These are phyloP conservation scores for Paraescarpia echinospica DNA, from an alignment of 1,140 invertebrate genomes.

Conservation along the genomic window DNA sequence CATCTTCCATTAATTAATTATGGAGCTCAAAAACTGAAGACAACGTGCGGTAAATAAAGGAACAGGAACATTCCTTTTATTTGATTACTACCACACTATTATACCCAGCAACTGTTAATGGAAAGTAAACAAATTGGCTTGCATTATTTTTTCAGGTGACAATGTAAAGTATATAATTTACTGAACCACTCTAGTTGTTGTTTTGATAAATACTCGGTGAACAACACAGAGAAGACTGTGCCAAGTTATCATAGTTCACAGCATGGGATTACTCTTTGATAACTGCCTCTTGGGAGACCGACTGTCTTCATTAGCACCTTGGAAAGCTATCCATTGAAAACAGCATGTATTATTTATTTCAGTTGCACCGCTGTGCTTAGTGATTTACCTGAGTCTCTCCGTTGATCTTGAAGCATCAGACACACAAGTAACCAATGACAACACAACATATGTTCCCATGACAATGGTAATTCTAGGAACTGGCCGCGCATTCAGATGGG, in stretches of 20 bases:
- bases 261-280: neutral
- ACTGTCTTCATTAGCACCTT: constrained; percentile 12
- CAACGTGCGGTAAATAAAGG: too few relatives aligned
- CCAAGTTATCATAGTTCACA: neutral
- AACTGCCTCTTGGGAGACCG: neutral
- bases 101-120: neutral
- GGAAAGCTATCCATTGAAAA: constrained; percentile 17
- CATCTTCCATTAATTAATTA: too few relatives aligned
- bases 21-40: too few relatives aligned
- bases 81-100: neutral
- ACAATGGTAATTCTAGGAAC: constrained; percentile 49
- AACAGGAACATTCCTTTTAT: too few relatives aligned
- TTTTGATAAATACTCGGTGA: neutral
- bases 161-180: constrained; percentile 1
- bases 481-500: constrained; percentile 52
- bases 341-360: constrained; percentile 27
- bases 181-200: neutral
- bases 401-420: constrained; percentile 6
- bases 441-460: constrained; percentile 27
- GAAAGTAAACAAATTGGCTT: neutral
- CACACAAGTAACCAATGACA: constrained; percentile 7
- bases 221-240: neutral
- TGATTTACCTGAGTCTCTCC: constrained; percentile 42
- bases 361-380: constrained; percentile 49
- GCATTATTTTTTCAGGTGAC: neutral